phyloP scores from a whole-genome alignment of 1,140 invertebrate species.

The Macrosteles quadrilineatus region DNA sequence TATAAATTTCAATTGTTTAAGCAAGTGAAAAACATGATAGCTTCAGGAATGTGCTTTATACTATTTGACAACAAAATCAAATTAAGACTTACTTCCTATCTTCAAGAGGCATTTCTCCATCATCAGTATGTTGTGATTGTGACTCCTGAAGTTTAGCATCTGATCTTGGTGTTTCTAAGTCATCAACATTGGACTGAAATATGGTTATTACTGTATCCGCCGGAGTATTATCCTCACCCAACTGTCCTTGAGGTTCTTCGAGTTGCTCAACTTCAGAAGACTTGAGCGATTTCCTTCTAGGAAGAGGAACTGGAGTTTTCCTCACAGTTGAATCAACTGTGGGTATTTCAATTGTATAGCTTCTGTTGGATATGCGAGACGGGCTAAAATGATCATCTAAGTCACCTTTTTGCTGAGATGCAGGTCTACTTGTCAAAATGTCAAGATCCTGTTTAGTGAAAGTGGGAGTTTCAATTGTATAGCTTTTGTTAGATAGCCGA shows the following conservation, averaged over 20 bases:
- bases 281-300: constrained; percentile 10
- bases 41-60: constrained; percentile 10
- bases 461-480: not conserved
- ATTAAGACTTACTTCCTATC: constrained; percentile 1
- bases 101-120: not conserved
- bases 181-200: not conserved
- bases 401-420: not conserved
- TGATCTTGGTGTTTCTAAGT: not conserved
- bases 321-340: not conserved
- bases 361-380: not conserved
- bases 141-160: not conserved
- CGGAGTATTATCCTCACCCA: not conserved
- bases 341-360: not conserved
- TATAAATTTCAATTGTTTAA: no score
- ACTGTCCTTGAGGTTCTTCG: no score
- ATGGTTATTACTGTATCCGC: not conserved
- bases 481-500: constrained; percentile 13
- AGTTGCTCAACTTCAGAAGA: not conserved
- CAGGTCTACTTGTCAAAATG: not conserved
- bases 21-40: no score
- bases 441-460: not conserved
- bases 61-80: not conserved
- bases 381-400: no score
- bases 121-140: not conserved
- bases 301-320: constrained; percentile 13